These are phyloP conservation scores for Ovis aries DNA, from an alignment of 2,113 vertebrate species.

Conservation along the genomic window ARS-UI_Ramb_v3.0 NC_056068.1:79558501-79559000, in stretches of 20 bases:
- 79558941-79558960: background rate
- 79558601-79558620: background rate
- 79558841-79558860: background rate
- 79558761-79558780: background rate
- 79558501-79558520: background rate
- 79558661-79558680: background rate
- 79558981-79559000: background rate
- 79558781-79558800: background rate
- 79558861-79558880: background rate
- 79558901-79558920: background rate
- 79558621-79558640: background rate
- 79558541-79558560: background rate
- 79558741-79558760: background rate
- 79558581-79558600: background rate
- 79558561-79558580: background rate
- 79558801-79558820: background rate
- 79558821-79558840: background rate
- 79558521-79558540: background rate
- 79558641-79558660: background rate
- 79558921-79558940: background rate
- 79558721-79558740: background rate
- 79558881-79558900: background rate
- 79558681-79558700: background rate
- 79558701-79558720: accelerated
- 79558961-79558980: background rate